These are phyloP conservation scores for Magallana nippona DNA, from an alignment of 2,888 invertebrate genomes.

Conservation along the genomic window DNA sequence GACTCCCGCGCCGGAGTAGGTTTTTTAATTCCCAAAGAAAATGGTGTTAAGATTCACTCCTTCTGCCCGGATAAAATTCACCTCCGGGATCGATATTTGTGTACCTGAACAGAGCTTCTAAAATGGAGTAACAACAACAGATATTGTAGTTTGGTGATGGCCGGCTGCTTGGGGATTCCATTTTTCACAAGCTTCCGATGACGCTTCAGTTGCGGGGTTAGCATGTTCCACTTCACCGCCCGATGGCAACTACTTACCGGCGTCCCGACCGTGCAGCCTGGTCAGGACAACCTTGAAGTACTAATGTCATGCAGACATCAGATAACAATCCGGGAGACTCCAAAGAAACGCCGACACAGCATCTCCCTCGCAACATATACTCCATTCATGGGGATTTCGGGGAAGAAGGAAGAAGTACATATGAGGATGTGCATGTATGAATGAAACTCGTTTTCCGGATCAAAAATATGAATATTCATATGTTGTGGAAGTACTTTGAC, in stretches of 20 bases:
- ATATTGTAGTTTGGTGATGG: not conserved
- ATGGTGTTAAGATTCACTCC: slow-evolving; percentile 12
- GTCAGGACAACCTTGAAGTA: slow-evolving; percentile 15
- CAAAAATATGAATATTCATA: slow-evolving; percentile 31
- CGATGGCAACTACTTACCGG: not conserved
- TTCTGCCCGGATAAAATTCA: slow-evolving; percentile 24
- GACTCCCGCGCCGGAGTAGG: not conserved
- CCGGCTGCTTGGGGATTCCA: slow-evolving; percentile 14
- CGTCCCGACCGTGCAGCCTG: not conserved
- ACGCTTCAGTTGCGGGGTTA: not conserved
- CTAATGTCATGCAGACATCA: not conserved
- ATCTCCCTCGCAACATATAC: not conserved
- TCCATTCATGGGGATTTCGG: slow-evolving; percentile 11
- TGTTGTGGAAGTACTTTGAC: slow-evolving; percentile 10
- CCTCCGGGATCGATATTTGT: slow-evolving; percentile 25
- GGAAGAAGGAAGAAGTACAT: not conserved
- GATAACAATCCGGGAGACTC: not conserved
- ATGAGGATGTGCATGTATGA: not conserved
- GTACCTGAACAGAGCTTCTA: slow-evolving; percentile 22
- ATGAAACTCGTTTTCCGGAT: slow-evolving; percentile 18
- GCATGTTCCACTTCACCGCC: slow-evolving; percentile 3
- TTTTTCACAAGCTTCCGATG: slow-evolving; percentile 26
- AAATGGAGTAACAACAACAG: slow-evolving; percentile 20
- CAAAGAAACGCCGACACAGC: slow-evolving; percentile 21
- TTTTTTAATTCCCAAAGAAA: not conserved